Evolutionary conservation across 2,113 vertebrate genomes (phyloP), one percentile per base, ranked within the genome.

Genomic region (Zeus faber): DNA sequence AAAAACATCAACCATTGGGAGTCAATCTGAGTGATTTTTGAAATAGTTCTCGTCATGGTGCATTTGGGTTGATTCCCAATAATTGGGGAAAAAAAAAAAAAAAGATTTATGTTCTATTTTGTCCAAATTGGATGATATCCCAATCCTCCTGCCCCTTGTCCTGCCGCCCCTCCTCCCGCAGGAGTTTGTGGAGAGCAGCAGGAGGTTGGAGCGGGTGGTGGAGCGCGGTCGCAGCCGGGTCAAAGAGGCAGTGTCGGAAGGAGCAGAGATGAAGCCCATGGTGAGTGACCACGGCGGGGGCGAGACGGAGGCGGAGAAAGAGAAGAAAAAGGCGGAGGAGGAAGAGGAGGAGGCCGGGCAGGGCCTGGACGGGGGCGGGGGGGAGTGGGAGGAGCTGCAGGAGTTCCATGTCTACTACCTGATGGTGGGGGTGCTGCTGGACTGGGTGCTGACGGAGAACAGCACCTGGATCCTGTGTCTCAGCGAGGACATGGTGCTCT

Each of bases 151-250:
- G 6, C n/a, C 11, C 24, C 23, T 54, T 5, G 24, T 13, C 2
- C 16, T 2, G 16, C 16, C 11, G 2, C 41, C 10, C 27, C n/a
- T 2, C 56, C 35, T 27, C 63, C 88, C 89, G 56, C 88, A 99
- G 96, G 96, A 99, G 77, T 98, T 98, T 69, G 95, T 98, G 85
- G 95, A 98, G 76, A 94, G 93, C 83, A 98, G 94, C 84, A 91
- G 92, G 74, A 94, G 90, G 79, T 79, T 93, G 57, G 88, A 93
- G 87, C 94, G 93, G 41, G 91, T 88, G 57, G 90, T 89, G 68
- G 88, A 93, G 79, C 93, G 93, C 67, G 94, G 94, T 77, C 88
- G 92, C 64, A 80, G 77, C 68, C 79, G 88, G 2, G 90, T 90
- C 65, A 90, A 92, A 57, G 91, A 84, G 74, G 88, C 85, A 25